Evolutionary conservation across 2,888 invertebrate genomes (phyloP).

Genomic region (Platycheirus rosarum): DNA sequence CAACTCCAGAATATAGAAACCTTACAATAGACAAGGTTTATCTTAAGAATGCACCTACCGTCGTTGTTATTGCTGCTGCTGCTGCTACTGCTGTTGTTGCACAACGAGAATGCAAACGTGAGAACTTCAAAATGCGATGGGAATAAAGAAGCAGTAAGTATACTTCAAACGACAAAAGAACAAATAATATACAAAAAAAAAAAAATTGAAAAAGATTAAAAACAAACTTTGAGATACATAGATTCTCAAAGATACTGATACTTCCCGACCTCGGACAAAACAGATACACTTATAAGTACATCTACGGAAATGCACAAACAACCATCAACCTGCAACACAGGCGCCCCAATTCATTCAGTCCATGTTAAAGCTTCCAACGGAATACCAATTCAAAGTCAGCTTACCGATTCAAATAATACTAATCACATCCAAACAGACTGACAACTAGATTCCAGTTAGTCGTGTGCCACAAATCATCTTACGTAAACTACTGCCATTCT

Average conservation of each 20-base stretch:
- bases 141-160: conserved; percentile 30
- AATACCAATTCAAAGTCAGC: conserved; percentile 55
- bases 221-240: conserved; percentile 36
- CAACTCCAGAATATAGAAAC: conserved; percentile 54
- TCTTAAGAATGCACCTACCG: conserved; percentile 75
- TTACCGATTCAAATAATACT: conserved; percentile 49
- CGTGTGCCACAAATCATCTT: conserved; percentile 71
- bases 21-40: conserved; percentile 75
- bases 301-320: conserved; percentile 46
- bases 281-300: conserved; percentile 4
- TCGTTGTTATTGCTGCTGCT: background rate
- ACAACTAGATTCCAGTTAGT: conserved; percentile 66
- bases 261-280: conserved; percentile 68
- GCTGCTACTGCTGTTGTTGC: background rate
- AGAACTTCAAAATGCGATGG: conserved; percentile 46
- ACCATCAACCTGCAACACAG: conserved; percentile 20
- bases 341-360: conserved; percentile 50
- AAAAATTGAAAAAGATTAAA: conserved; percentile 6
- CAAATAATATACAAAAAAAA: background rate
- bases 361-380: conserved; percentile 45
- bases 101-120: conserved; percentile 38
- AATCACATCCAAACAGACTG: conserved; percentile 46
- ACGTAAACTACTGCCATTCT: conserved; percentile 50
- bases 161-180: conserved; percentile 10
- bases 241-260: conserved; percentile 41